Conservation (phyloP, 2,797 vertebrate genomes). For the Cyprinodon diabolis region DNA sequence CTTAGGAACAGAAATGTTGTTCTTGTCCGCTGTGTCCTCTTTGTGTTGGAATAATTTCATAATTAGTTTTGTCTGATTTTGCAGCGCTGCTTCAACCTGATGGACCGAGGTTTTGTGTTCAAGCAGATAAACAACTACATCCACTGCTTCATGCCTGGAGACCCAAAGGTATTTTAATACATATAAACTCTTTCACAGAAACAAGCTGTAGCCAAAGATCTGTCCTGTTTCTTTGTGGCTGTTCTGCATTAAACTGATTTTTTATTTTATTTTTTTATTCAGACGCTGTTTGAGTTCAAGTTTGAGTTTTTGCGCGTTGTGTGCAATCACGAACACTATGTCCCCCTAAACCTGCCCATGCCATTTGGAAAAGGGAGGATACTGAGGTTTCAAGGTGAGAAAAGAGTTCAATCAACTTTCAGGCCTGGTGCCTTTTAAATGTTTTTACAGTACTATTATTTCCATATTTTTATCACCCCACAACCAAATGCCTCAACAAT, state of each 20-base stretch:
- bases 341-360: conserved; percentile 97
- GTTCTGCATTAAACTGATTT: not conserved
- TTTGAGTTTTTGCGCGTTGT: conserved; percentile 97
- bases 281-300: conserved; percentile 98
- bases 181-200: not conserved
- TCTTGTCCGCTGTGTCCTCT: not conserved
- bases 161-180: conserved; percentile 87
- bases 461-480: not conserved
- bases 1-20: conserved; percentile 3
- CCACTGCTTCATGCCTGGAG: conserved; percentile 95
- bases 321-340: conserved; percentile 96
- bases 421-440: not conserved
- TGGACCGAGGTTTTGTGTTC: conserved; percentile 97
- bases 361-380: conserved; percentile 96
- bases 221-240: not conserved
- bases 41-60: conserved; percentile 2
- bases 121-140: conserved; percentile 99
- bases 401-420: not conserved
- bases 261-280: conserved; percentile 29
- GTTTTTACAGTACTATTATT: not conserved
- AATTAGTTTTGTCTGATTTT: not conserved
- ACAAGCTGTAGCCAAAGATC: not conserved
- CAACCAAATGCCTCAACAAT: not conserved
- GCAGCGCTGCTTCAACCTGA: conserved; percentile 96
- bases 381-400: conserved; percentile 94